Base-by-base conservation (phyloP, 2,888 invertebrate species). In the Timema podura region DNA sequence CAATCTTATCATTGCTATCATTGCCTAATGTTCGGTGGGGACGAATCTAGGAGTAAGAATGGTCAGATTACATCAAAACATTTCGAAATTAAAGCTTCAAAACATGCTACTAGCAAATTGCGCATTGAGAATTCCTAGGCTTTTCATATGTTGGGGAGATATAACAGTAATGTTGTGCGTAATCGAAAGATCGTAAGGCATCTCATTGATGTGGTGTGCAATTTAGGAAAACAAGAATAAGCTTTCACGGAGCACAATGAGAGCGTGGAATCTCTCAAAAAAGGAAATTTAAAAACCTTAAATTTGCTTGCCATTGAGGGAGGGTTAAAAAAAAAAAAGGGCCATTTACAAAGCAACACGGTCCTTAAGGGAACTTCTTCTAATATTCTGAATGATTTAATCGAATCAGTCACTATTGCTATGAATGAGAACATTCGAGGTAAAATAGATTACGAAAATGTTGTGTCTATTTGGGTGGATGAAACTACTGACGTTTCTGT, bases 401-500 rank as follows among this genome's bases (percentile, higher is more conserved):
- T 30, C 30, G 3, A 30, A 30, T 30, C 30, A 30, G 30, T 30
- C 30, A 30, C 30, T 30, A 30, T 30, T 3, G 30, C 30, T 30
- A 44, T 67, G 46, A 59, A 64, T 45, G 30, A 45, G 16, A 11
- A 59, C 44, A 72, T 66, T 11, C 45, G 30, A 9, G 64, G 57
- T 16, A 57, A 72, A 13, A 15, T 71, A 2, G 16, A 51, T 30
- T 54, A 46, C 48, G 48, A 45, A 15, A 61, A 30, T 8, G 70
- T 70, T 65, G 48, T 67, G 30, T 51, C 64, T 5, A 30, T 71
- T 5, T 48, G 67, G 44, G 71, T 51, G 11, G 72, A 72, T 47
- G 71, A 74, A 70, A 71, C 65, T 1, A 71, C 67, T 5, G 68
- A 74, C 30, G 68, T 71, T 16, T 57, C 67, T 45, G 54, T 16